Base-by-base conservation (phyloP, 1,140 invertebrate genomes). In the Drosophila burlai region DNA sequence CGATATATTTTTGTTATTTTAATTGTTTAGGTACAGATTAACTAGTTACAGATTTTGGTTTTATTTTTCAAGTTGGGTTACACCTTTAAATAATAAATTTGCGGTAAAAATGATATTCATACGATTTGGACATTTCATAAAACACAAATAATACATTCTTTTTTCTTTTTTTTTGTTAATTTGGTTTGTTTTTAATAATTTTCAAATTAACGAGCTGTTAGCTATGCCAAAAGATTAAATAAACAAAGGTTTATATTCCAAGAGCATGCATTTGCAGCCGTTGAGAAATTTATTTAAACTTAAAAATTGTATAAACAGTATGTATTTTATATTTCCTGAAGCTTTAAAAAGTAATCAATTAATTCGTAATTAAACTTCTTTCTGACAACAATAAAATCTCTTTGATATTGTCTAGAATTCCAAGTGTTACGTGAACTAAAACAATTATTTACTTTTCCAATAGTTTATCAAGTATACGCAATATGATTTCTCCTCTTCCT, bases 381-480 rank as follows among this genome's bases (percentile, higher is more conserved):
- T 5, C 18, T 16, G 0, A 11, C 16, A 67, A 66, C 47, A 52
- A 43, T 34, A 40, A 38, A 52, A 24, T 38, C 45, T 18, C 49
- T 46, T 67, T 40, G 62, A 45, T 34, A 43, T 38, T 18, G n/a
- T 16, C 10, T 15, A 26, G 16, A 67, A 46, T 38, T 36, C 10
- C 16, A 10, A 63, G 10, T 34, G 29, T 52, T 52, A 29, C 24
- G 24, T 43, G 29, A 31, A 10, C 15, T 11, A 36, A 42, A 29
- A 11, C n/a, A n/a, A 69, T 45, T 69, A 18, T 52, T 66, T 52
- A 45, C 38, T 36, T 49, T 63, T 26, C 50, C 61, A 45, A 47
- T 45, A 50, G 26, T 21, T 67, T 21, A 38, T 18, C 15, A 31
- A 68, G 26, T 49, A 16, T 7, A 16, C 4, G n/a, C n/a, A 15